Evolutionary conservation across 1,140 invertebrate genomes (phyloP).

Genomic region (Anoplolepis gracilipes): DNA sequence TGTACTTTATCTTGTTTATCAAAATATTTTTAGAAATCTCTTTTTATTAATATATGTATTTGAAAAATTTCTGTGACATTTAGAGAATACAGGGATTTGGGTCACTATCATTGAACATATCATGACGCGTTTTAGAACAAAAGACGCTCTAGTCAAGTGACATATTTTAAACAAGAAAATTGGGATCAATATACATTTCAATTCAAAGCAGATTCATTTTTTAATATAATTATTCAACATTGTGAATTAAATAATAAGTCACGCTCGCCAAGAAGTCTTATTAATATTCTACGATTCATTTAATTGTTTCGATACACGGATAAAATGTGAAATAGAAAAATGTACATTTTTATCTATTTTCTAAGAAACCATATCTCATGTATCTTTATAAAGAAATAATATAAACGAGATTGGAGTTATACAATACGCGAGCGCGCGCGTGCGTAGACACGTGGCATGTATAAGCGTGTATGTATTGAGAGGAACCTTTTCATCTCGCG

Average conservation of each 20-base stretch:
- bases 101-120: neutral
- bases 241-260: neutral
- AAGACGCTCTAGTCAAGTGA: neutral
- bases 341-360: neutral
- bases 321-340: neutral
- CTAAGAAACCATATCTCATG: neutral
- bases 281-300: neutral
- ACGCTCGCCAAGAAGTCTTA: neutral
- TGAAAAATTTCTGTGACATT: no score
- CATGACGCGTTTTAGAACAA: slow-evolving; percentile 1
- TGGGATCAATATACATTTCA: neutral
- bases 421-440: neutral
- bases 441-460: neutral
- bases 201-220: neutral
- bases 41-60: neutral
- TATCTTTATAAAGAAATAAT: slow-evolving; percentile 33
- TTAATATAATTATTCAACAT: neutral
- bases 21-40: neutral
- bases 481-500: slow-evolving; percentile 5
- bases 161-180: neutral
- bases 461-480: neutral
- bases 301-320: neutral
- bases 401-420: neutral
- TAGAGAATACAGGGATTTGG: neutral
- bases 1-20: no score